These are phyloP conservation scores for Andrena hattorfiana DNA, from an alignment of 2,888 invertebrate species.

Conservation along the genomic window DNA sequence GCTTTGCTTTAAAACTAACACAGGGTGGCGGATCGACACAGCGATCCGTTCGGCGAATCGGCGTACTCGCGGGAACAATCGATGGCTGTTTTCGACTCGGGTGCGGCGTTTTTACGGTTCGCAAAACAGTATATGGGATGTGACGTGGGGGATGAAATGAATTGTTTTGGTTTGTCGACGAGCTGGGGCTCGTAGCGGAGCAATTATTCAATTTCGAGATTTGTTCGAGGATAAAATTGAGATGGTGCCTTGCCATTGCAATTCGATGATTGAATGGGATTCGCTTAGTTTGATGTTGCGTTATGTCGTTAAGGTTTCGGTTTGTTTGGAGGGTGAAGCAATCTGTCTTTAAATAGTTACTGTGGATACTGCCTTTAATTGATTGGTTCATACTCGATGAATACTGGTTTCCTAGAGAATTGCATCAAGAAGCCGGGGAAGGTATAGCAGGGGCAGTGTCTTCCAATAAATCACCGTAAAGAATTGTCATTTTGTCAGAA, in stretches of 20 bases:
- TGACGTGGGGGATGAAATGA: background rate
- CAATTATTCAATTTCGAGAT: slow-evolving; percentile 11
- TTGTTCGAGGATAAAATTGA: background rate
- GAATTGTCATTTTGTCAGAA: too few relatives aligned
- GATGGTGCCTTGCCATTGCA: background rate
- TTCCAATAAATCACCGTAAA: too few relatives aligned
- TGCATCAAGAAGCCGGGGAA: too few relatives aligned
- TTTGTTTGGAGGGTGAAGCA: too few relatives aligned
- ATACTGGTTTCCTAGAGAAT: too few relatives aligned
- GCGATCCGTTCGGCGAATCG: slow-evolving; percentile 8
- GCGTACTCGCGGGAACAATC: background rate
- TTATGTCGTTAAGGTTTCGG: background rate
- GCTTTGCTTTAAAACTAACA: background rate
- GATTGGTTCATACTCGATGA: too few relatives aligned
- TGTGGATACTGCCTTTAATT: too few relatives aligned
- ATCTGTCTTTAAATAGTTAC: too few relatives aligned
- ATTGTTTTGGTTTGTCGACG: slow-evolving; percentile 5
- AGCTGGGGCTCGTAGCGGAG: background rate
- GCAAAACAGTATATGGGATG: background rate
- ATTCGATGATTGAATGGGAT: background rate
- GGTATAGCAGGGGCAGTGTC: too few relatives aligned
- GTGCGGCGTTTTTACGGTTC: background rate
- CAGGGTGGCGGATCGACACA: background rate
- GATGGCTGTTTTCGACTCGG: slow-evolving; percentile 20
- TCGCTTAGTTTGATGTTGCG: background rate